Conservation (phyloP, 1,140 invertebrate genomes). For the Matsumurasca onukii region DNA sequence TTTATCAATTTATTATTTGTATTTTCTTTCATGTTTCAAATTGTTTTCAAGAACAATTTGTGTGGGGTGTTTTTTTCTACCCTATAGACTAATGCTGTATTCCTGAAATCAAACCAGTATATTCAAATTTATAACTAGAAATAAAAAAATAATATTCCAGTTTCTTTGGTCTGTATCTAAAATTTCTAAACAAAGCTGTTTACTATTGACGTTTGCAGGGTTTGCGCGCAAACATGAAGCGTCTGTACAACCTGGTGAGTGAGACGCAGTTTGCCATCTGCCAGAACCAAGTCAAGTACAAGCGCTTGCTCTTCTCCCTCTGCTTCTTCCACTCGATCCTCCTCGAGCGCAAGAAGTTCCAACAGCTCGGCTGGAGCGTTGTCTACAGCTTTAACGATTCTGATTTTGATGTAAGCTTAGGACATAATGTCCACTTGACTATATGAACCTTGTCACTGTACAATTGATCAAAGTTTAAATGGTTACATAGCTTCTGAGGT, state of each 20-base stretch:
- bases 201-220: conserved; percentile 57
- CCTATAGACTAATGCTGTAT: too few relatives aligned
- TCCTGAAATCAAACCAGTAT: too few relatives aligned
- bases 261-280: conserved; percentile 78
- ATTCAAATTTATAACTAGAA: too few relatives aligned
- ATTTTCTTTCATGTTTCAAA: too few relatives aligned
- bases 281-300: conserved; percentile 75
- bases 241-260: conserved; percentile 79
- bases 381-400: conserved; percentile 87
- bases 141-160: neutral
- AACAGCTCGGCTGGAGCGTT: conserved; percentile 89
- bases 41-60: too few relatives aligned
- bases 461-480: neutral
- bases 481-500: neutral
- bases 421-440: neutral
- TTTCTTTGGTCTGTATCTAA: neutral
- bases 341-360: conserved; percentile 85
- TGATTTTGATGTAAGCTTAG: conserved; percentile 73
- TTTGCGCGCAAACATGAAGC: conserved; percentile 86
- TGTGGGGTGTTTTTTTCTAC: too few relatives aligned
- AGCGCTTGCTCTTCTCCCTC: conserved; percentile 79
- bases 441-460: neutral
- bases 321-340: conserved; percentile 91
- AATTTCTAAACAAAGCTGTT: neutral
- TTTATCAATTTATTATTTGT: too few relatives aligned